phyloP scores from a whole-genome alignment of 2,113 vertebrate species.

The Pipra filicauda region DNA sequence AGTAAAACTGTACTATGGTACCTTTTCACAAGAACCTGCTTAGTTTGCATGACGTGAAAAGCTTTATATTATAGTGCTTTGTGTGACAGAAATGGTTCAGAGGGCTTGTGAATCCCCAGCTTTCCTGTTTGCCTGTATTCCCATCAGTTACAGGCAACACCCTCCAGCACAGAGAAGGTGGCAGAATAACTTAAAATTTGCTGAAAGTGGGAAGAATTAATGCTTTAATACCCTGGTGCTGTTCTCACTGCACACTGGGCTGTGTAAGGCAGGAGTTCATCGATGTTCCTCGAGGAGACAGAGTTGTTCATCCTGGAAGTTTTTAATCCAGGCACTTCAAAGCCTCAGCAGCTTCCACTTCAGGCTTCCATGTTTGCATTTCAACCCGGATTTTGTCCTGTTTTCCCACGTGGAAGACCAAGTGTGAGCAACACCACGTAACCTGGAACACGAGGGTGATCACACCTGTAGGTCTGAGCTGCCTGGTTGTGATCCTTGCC shows the following conservation, averaged over 20 bases:
- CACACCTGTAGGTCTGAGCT: neutral
- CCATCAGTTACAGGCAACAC: neutral
- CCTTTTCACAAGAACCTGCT: neutral
- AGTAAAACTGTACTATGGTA: neutral
- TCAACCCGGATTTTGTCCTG: neutral
- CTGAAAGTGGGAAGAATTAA: neutral
- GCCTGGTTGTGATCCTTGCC: neutral
- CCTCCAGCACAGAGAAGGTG: neutral
- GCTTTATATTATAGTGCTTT: neutral
- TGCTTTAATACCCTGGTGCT: neutral
- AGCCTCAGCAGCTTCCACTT: neutral
- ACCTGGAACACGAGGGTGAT: rapidly evolving
- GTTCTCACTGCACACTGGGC: rapidly evolving
- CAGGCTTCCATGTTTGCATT: neutral
- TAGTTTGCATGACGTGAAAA: neutral
- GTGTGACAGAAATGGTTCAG: neutral
- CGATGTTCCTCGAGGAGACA: neutral
- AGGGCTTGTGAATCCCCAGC: neutral
- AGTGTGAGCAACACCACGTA: rapidly evolving
- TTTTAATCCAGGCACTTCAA: neutral
- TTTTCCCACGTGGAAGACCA: neutral
- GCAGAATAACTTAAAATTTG: neutral
- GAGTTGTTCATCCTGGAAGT: neutral
- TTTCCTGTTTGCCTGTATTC: neutral
- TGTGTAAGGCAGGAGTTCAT: neutral